A percentile compares a stretch with the other conserved stretches of the same genome.
phyloP scores from a whole-genome alignment of 2,797 vertebrate species.

The Coregonus suidteri region DNA sequence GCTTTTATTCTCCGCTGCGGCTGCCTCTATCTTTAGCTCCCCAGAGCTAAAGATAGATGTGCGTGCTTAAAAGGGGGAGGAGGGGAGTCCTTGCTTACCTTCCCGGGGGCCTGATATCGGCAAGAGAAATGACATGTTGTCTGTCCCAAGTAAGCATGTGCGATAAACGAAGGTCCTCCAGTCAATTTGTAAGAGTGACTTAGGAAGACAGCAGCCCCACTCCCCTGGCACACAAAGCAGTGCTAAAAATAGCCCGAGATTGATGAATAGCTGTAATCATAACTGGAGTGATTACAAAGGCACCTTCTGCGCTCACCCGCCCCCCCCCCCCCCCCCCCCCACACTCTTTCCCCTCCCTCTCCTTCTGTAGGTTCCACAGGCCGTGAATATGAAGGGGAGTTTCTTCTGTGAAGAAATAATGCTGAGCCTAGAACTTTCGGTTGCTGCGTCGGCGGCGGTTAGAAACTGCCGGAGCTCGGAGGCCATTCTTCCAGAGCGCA shows the following conservation, averaged over 20 bases:
- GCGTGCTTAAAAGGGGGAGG: constrained; percentile 26
- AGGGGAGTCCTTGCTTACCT: constrained; percentile 26
- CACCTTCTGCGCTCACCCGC: constrained; percentile 29
- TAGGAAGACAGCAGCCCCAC: constrained; percentile 26
- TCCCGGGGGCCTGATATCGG: constrained; percentile 27
- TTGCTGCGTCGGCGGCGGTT: constrained; percentile 56
- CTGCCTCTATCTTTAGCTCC: constrained; percentile 68
- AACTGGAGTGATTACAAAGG: constrained; percentile 41
- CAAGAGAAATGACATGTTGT: constrained; percentile 38
- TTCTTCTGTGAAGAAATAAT: constrained; percentile 98
- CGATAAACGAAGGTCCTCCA: constrained; percentile 28
- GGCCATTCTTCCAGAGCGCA: constrained; percentile 64
- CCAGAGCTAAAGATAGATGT: constrained; percentile 68
- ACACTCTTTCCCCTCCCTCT: neutral
- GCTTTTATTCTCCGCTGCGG: constrained; percentile 57
- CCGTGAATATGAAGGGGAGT: constrained; percentile 82
- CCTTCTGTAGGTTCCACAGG: constrained; percentile 89
- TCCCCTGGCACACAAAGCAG: constrained; percentile 12
- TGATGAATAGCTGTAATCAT: constrained; percentile 54
- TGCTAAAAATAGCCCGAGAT: constrained; percentile 62
- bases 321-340: too few relatives aligned
- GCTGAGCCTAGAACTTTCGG: constrained; percentile 54
- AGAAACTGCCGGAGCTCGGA: constrained; percentile 56
- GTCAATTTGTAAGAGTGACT: constrained; percentile 49
- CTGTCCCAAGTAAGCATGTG: constrained; percentile 48